A percentile compares a stretch with the other conserved stretches of the same genome.
Evolutionary conservation across 2,113 vertebrate genomes (phyloP).

Genomic region (Salvator merianae): DNA sequence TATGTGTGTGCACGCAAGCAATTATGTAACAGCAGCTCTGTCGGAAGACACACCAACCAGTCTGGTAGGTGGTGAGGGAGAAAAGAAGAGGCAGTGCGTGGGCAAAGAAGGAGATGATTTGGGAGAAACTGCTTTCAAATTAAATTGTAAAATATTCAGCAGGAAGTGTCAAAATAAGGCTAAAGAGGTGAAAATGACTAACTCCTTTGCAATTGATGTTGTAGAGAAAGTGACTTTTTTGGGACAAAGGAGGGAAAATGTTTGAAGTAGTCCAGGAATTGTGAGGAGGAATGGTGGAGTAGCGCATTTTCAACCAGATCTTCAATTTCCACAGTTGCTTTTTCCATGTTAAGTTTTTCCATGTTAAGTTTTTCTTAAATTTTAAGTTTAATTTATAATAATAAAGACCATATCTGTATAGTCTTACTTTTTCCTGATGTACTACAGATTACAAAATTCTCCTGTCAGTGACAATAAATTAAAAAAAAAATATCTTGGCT

Average conservation of each 20-base stretch:
- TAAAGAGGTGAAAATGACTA: conserved; percentile 17
- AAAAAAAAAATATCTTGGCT: no score
- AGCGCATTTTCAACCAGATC: no score
- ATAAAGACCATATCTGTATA: no score
- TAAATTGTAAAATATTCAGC: conserved; percentile 45
- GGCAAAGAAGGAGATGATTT: conserved; percentile 44
- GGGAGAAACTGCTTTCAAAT: background rate
- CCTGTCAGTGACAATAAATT: no score
- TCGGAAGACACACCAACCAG: background rate
- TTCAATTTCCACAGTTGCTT: no score
- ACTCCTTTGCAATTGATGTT: background rate
- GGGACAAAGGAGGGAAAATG: background rate
- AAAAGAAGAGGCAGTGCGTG: conserved; percentile 14
- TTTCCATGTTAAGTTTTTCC: no score
- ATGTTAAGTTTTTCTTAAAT: no score
- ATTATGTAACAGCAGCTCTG: background rate
- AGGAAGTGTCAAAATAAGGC: background rate
- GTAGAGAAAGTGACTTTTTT: background rate
- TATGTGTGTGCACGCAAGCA: background rate
- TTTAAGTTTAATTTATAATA: no score
- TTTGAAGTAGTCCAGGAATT: background rate
- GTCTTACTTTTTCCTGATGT: no score
- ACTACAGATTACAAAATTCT: no score
- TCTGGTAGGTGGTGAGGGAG: background rate
- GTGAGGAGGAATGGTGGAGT: background rate